These are phyloP conservation scores for Coenonympha glycerion DNA, from an alignment of 2,888 invertebrate species.

Conservation along the genomic window DNA sequence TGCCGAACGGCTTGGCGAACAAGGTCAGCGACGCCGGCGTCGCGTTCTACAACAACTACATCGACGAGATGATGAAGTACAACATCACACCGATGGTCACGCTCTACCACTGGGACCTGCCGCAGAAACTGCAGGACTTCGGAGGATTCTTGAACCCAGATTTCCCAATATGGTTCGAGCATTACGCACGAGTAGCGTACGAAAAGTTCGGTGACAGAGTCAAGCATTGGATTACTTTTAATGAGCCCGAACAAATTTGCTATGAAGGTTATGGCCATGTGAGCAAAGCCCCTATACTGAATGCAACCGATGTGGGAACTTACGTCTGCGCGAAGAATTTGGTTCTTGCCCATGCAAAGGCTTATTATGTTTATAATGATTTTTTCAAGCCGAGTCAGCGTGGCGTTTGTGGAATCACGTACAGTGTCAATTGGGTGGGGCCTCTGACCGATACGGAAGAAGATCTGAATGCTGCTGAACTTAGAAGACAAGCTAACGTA, in stretches of 20 bases:
- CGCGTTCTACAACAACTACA: conserved; percentile 79
- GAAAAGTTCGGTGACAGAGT: conserved; percentile 66
- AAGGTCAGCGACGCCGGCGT: conserved; percentile 76
- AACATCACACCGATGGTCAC: conserved; percentile 78
- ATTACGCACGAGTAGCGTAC: conserved; percentile 63
- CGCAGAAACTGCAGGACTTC: conserved; percentile 68
- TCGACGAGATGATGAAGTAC: conserved; percentile 76
- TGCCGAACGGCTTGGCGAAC: conserved; percentile 72
- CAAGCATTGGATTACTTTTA: conserved; percentile 76
- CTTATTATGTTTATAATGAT: conserved; percentile 54
- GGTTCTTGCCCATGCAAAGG: conserved; percentile 70
- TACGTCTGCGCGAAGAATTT: conserved; percentile 70
- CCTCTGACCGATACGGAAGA: conserved; percentile 47
- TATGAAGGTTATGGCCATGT: conserved; percentile 58
- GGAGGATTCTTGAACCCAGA: conserved; percentile 71
- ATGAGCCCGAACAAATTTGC: conserved; percentile 69
- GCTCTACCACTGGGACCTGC: conserved; percentile 75
- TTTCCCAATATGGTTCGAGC: conserved; percentile 63
- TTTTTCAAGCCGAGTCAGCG: conserved; percentile 44
- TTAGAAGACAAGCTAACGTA: conserved; percentile 38
- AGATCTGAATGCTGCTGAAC: conserved; percentile 48
- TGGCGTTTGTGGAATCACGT: conserved; percentile 40
- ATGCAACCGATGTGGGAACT: conserved; percentile 58
- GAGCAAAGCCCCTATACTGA: conserved; percentile 47
- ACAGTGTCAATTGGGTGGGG: conserved; percentile 39